Conservation (phyloP, 2,797 vertebrate genomes). For the Semotilus atromaculatus region DNA sequence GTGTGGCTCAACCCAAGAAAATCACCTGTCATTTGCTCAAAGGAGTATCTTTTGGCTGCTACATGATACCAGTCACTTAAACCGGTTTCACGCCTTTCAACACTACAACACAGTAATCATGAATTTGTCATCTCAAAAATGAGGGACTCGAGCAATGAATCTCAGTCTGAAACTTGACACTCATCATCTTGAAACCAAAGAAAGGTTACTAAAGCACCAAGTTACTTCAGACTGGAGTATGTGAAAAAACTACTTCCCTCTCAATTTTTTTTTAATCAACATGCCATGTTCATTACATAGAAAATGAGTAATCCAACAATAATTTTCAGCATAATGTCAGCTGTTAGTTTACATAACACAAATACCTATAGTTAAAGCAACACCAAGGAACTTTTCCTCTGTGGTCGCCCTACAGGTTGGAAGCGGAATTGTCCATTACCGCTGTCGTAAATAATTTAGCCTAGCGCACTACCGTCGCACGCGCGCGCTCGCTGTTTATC, state of each 20-base stretch:
- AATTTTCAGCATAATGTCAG: neutral
- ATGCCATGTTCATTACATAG: neutral
- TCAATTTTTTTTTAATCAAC: neutral
- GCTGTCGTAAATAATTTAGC: too few relatives aligned
- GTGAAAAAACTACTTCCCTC: neutral
- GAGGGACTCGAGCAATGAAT: neutral
- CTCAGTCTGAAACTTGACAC: neutral
- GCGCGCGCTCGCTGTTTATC: too few relatives aligned
- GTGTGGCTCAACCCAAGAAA: conserved; percentile 29
- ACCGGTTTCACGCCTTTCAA: conserved; percentile 20
- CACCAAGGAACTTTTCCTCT: too few relatives aligned
- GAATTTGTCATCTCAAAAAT: neutral
- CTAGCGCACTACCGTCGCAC: too few relatives aligned
- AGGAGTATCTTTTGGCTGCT: neutral
- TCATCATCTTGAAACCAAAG: neutral
- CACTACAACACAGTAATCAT: neutral
- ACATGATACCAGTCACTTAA: neutral
- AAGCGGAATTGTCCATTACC: too few relatives aligned
- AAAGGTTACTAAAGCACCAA: neutral
- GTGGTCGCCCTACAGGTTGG: too few relatives aligned
- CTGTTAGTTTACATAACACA: neutral
- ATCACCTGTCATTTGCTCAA: neutral
- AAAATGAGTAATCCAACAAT: neutral
- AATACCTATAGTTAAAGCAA: neutral
- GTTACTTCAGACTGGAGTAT: neutral